Conservation (phyloP, 2,113 vertebrate genomes). For the Brevimyrus niger region DNA sequence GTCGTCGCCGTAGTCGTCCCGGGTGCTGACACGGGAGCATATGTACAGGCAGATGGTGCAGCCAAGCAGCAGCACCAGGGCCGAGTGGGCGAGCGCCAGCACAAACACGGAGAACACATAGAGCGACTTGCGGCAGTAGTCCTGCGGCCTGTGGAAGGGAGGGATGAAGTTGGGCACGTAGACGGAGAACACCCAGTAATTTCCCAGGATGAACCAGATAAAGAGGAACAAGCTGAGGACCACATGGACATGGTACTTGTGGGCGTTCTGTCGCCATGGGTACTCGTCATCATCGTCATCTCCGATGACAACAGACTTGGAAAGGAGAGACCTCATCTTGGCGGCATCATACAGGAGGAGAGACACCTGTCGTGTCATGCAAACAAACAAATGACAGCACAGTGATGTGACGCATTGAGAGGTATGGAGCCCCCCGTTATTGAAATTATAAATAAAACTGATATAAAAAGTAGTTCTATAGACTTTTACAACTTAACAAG, state of each 20-base stretch:
- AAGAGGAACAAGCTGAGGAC: slow-evolving; percentile 57
- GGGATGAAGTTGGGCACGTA: slow-evolving; percentile 57
- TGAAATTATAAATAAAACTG: background rate
- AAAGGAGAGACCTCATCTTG: slow-evolving; percentile 53
- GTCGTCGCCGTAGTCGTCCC: slow-evolving; percentile 43
- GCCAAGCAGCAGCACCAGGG: slow-evolving; percentile 45
- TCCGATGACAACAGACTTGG: slow-evolving; percentile 57
- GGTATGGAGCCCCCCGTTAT: background rate
- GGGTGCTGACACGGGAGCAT: slow-evolving; percentile 39
- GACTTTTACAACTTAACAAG: background rate
- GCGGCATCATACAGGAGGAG: slow-evolving; percentile 54
- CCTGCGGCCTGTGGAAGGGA: slow-evolving; percentile 56
- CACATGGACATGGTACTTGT: slow-evolving; percentile 54
- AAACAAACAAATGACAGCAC: background rate
- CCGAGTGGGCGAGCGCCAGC: slow-evolving; percentile 46
- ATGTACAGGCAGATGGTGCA: slow-evolving; percentile 44
- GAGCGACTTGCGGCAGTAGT: slow-evolving; percentile 57
- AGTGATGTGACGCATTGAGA: background rate
- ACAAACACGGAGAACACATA: slow-evolving; percentile 53
- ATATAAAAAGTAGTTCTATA: background rate
- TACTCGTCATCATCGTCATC: slow-evolving; percentile 48
- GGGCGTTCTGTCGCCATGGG: slow-evolving; percentile 58
- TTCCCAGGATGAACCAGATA: slow-evolving; percentile 59
- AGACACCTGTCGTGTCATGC: slow-evolving; percentile 40
- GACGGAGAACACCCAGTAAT: slow-evolving; percentile 59